Evolutionary conservation across 2,888 invertebrate genomes (phyloP), one percentile per base, ranked within the genome.

Genomic region (Chelonus formosanus): DNA sequence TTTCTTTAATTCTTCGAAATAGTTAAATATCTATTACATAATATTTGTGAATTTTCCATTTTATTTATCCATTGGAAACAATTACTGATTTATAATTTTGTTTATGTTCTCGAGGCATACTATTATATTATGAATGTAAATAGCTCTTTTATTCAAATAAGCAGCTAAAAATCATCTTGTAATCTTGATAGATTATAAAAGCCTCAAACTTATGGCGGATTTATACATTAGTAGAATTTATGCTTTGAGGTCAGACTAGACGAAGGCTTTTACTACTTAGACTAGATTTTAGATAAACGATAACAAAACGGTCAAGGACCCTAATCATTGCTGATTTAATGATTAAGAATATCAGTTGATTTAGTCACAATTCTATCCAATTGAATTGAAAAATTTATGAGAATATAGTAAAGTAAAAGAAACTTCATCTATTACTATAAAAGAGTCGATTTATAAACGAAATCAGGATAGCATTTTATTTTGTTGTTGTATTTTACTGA

Each of bases 241-340:
- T 62, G 34, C 3, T 54, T 54, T 45, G 35, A 56, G 63, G 55
- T 43, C 56, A 55, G 56, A 52, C 52, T 58, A 58, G 34, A 43
- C 64, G 45, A 44, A 45, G 57, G 50, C 34, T 57, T 58, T 10
- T 58, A 64, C 64, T 57, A 64, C 64, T 53, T 62, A 54, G 54
- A 54, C 62, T 62, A 62, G 62, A 54, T 62, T 47, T 48, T 35
- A n/a, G 3, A 47, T 31, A 45, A 44, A 61, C 53, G 53, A 54
- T 60, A 8, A 6, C 10, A 34, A 52, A 58, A 58, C 44, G 58
- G 64, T 64, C 64, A 64, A 64, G 64, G 64, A 64, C 62, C 62
- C 44, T 45, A 64, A 64, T 57, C 64, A 58, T 34, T 35, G 64
- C 57, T 50, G 58, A 64, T 64, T 52, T 48, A 58, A 34, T 34